Conservation (phyloP, 1,140 invertebrate species). For the Saccostrea glomerata region DNA sequence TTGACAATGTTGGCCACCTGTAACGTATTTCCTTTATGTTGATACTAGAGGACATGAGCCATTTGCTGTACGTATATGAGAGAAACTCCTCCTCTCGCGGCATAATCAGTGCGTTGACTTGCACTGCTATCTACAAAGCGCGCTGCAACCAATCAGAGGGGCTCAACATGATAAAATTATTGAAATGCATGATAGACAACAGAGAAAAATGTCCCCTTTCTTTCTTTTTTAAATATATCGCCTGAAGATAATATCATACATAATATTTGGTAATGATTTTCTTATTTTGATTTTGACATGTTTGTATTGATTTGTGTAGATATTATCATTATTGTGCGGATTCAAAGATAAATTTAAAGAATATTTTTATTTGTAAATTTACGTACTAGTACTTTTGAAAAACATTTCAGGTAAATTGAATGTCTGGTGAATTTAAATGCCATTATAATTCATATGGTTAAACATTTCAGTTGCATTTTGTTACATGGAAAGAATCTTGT, state of each 20-base stretch:
- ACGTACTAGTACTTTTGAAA: too few relatives aligned
- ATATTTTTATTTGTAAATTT: too few relatives aligned
- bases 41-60: slow-evolving; percentile 15
- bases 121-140: slow-evolving; percentile 15
- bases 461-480: too few relatives aligned
- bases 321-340: too few relatives aligned
- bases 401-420: too few relatives aligned
- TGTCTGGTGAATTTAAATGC: too few relatives aligned
- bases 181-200: slow-evolving; percentile 30
- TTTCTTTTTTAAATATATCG: neutral
- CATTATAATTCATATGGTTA: too few relatives aligned
- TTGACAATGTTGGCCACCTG: slow-evolving; percentile 14
- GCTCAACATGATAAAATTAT: slow-evolving; percentile 28
- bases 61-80: slow-evolving; percentile 14
- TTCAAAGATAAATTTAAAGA: too few relatives aligned
- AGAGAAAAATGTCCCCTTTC: neutral
- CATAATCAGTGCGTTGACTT: slow-evolving; percentile 8
- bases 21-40: neutral
- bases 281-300: neutral
- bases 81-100: neutral
- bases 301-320: too few relatives aligned
- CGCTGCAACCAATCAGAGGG: neutral
- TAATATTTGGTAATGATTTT: neutral
- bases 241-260: neutral
- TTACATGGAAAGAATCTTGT: too few relatives aligned